These are phyloP conservation scores for Oppia nitens DNA, from an alignment of 1,140 invertebrate genomes.

Conservation along the genomic window DNA sequence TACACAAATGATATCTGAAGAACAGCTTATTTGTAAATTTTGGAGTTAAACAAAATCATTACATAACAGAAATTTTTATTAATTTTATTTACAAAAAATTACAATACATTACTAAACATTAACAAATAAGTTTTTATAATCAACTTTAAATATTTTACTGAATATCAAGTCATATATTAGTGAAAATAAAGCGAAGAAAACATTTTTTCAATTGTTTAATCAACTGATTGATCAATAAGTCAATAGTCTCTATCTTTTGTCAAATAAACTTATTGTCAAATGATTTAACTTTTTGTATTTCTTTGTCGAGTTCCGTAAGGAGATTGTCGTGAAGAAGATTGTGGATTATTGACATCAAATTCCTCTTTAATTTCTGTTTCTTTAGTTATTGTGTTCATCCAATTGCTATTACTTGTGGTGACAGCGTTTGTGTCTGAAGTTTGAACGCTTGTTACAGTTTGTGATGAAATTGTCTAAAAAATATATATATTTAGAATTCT, in stretches of 20 bases:
- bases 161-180: no score
- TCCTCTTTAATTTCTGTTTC: background rate
- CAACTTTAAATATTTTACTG: background rate
- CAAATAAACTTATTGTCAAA: no score
- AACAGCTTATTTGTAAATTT: no score
- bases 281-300: background rate
- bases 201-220: no score
- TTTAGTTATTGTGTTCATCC: no score
- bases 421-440: background rate
- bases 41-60: no score
- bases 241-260: background rate
- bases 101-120: background rate
- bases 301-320: background rate
- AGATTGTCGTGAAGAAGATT: background rate
- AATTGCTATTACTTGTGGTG: background rate
- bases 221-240: background rate
- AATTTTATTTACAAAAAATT: background rate
- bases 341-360: background rate
- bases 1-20: no score
- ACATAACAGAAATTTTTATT: background rate
- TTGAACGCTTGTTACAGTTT: no score
- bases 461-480: background rate
- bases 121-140: background rate
- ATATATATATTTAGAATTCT: no score
- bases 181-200: no score